Conservation (phyloP, 2,888 invertebrate species). For the Drosophila silvestris region DNA sequence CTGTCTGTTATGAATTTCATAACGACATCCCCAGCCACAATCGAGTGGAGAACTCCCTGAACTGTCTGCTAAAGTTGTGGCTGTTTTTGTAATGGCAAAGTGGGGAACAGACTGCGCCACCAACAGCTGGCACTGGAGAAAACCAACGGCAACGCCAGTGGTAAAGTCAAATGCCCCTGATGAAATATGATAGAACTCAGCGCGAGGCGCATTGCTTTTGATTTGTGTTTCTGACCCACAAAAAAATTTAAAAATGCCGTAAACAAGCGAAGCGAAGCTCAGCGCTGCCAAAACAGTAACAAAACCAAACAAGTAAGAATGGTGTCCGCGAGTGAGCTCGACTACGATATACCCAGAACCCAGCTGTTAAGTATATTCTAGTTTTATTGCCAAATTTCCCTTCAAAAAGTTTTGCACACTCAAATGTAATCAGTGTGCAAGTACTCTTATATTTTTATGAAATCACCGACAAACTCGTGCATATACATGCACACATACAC, state of each 20-base stretch:
- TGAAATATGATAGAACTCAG: slow-evolving; percentile 77
- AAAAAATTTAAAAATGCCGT: slow-evolving; percentile 70
- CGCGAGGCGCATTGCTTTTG: slow-evolving; percentile 69
- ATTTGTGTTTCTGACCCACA: slow-evolving; percentile 77
- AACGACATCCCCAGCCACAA: slow-evolving; percentile 24
- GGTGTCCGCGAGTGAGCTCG: not conserved
- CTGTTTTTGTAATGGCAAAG: slow-evolving; percentile 56
- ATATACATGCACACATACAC: not conserved
- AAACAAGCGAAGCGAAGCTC: slow-evolving; percentile 58
- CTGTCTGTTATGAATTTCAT: slow-evolving; percentile 50
- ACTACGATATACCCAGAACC: not conserved
- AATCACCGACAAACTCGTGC: not conserved
- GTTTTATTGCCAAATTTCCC: not conserved
- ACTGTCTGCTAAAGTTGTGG: slow-evolving; percentile 16
- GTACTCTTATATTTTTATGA: not conserved
- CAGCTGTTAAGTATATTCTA: not conserved
- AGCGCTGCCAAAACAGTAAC: slow-evolving; percentile 34
- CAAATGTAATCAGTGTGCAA: not conserved
- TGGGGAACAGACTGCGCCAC: slow-evolving; percentile 31
- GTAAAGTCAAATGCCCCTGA: slow-evolving; percentile 61
- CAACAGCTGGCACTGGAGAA: slow-evolving; percentile 21
- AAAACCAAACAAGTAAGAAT: slow-evolving; percentile 38
- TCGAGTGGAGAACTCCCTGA: slow-evolving; percentile 4
- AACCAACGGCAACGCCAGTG: slow-evolving; percentile 17
- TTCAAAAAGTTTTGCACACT: not conserved